Evolutionary conservation across 2,113 vertebrate species (phyloP).

Genomic region (Coracopsis vasa): DNA sequence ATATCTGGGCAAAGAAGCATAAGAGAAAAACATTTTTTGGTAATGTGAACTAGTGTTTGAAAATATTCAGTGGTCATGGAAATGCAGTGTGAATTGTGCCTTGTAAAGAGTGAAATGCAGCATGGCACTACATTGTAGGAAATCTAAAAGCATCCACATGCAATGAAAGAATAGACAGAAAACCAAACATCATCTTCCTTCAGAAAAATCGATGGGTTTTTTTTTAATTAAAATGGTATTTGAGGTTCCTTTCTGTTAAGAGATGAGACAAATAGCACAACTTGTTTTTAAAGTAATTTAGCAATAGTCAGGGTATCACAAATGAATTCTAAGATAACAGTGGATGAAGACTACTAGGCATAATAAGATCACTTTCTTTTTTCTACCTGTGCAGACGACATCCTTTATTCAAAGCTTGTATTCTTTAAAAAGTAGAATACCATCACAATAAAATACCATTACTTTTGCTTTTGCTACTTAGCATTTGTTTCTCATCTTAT

Average conservation of each 20-base stretch:
- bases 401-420: neutral
- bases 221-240: neutral
- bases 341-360: neutral
- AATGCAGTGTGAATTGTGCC: neutral
- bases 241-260: neutral
- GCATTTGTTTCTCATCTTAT: neutral
- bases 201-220: neutral
- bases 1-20: neutral
- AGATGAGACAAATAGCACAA: accelerated
- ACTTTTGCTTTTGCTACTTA: neutral
- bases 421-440: neutral
- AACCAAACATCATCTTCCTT: neutral
- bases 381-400: neutral
- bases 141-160: neutral
- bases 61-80: neutral
- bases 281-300: neutral
- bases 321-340: neutral
- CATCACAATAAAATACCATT: neutral
- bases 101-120: neutral
- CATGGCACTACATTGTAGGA: neutral
- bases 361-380: neutral
- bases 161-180: neutral
- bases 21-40: neutral
- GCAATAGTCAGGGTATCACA: neutral
- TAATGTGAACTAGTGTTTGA: neutral